Evolutionary conservation across 2,888 invertebrate genomes (phyloP), one percentile per base, ranked within the genome.

Genomic region (Mactromeris polynyma): DNA sequence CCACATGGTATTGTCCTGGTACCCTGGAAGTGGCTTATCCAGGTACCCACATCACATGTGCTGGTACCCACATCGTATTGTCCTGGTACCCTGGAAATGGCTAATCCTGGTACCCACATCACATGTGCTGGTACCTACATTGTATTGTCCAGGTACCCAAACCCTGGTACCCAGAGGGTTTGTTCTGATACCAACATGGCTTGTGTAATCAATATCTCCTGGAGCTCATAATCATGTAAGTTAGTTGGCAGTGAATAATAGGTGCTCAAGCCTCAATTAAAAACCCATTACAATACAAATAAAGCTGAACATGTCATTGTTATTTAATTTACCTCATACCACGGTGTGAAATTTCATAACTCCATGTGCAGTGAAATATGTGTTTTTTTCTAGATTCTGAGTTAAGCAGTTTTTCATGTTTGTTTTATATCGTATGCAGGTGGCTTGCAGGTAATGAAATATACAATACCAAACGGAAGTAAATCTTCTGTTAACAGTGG

Each of bases 341-440:
- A 40, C 3, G 40, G 82, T 82, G 73, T 82, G 82, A 64, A 82
- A 82, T 82, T 64, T 54, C 82, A 82, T 58, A 58, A 64, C 64
- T 58, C 38, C 54, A 26, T 64, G 64, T 11, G 40, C 64, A 64
- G 40, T 82, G 82, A 64, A 40, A 82, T 82, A 82, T 73, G 73
- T 73, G 17, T 3, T 73, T 36, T 73, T 73, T 73, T 36, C 17
- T 33, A 14, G 11, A 73, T 33, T 73, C 33, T 73, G 73, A 73
- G 73, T 36, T 73, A 36, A 73, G 36, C 73, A 33, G 73, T 73
- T 73, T 73, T 73, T 73, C 73, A 73, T 73, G 36, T 73, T 26
- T n/a, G 21, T 73, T 73, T 19, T 73, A 42, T 26, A 46, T 31
- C 9, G 46, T 31, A 36, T 40, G 64, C 82, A 82, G 82, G 82